These are phyloP conservation scores for Daphoenositta chrysoptera DNA, from an alignment of 2,113 vertebrate species.

Conservation along the genomic window DNA sequence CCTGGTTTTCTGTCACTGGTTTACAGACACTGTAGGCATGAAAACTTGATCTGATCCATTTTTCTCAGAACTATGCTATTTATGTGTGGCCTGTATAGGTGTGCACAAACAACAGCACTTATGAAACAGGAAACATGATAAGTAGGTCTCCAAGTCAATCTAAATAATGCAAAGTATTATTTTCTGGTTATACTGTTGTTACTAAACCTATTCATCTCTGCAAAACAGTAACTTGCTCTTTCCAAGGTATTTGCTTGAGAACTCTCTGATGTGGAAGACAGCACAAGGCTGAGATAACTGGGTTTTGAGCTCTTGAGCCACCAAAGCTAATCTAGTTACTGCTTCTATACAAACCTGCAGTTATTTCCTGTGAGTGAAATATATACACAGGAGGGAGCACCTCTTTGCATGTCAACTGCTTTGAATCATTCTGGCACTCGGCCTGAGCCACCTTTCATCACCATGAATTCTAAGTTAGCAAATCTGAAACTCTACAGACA, in stretches of 20 bases:
- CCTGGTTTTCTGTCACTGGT: neutral
- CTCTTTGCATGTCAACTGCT: neutral
- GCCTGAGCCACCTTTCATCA: neutral
- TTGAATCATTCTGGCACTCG: neutral
- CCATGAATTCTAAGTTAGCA: neutral
- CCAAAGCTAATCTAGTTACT: neutral
- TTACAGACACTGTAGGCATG: neutral
- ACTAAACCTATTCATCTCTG: neutral
- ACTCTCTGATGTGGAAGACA: neutral
- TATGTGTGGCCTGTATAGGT: neutral
- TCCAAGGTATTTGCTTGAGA: neutral
- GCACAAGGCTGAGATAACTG: neutral
- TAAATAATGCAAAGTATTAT: neutral
- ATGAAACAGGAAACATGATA: neutral
- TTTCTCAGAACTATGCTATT: neutral
- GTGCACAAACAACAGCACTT: neutral
- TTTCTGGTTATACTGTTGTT: neutral
- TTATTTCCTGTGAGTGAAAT: neutral
- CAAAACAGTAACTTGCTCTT: neutral
- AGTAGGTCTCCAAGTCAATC: neutral
- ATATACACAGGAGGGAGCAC: neutral
- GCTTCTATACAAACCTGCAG: neutral
- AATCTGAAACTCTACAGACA: neutral
- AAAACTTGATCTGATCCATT: neutral
- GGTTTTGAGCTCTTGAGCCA: neutral